These are phyloP conservation scores for Manis crassicaudata DNA, from an alignment of 2,797 vertebrate species.

Conservation along the genomic window DNA sequence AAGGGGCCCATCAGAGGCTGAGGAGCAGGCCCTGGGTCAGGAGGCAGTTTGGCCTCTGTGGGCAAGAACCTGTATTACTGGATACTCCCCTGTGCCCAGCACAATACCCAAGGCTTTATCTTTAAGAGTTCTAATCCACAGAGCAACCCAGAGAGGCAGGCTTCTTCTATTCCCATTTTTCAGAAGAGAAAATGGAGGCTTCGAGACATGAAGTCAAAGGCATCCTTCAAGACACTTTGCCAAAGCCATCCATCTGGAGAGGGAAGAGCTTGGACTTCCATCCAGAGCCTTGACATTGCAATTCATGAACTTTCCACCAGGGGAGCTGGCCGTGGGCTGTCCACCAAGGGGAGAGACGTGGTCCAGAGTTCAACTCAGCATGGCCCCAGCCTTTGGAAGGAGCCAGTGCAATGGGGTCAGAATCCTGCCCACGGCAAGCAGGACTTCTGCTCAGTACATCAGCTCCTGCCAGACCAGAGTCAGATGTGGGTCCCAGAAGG, in stretches of 20 bases:
- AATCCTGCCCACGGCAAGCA: not conserved
- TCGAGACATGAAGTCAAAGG: not conserved
- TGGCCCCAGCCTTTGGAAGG: not conserved
- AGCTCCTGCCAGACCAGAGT: not conserved
- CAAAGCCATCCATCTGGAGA: not conserved
- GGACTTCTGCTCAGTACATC: not conserved
- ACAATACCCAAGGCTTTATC: not conserved
- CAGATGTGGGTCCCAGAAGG: not conserved
- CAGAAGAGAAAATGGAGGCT: not conserved
- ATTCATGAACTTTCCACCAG: not conserved
- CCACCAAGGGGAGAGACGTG: not conserved
- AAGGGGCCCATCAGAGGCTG: not conserved
- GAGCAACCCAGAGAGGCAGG: not conserved
- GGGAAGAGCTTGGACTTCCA: not conserved
- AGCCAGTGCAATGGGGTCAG: not conserved
- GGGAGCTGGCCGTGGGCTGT: not conserved
- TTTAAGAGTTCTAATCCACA: not conserved
- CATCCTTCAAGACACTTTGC: not conserved
- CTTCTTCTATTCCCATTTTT: not conserved
- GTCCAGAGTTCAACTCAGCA: not conserved
- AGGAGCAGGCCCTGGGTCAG: not conserved
- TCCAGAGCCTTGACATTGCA: not conserved
- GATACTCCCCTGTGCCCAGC: not conserved
- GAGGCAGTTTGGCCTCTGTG: not conserved
- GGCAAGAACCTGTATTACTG: not conserved